Evolutionary conservation across 2,888 invertebrate species (phyloP).

Genomic region (Anarsia innoxiella): DNA sequence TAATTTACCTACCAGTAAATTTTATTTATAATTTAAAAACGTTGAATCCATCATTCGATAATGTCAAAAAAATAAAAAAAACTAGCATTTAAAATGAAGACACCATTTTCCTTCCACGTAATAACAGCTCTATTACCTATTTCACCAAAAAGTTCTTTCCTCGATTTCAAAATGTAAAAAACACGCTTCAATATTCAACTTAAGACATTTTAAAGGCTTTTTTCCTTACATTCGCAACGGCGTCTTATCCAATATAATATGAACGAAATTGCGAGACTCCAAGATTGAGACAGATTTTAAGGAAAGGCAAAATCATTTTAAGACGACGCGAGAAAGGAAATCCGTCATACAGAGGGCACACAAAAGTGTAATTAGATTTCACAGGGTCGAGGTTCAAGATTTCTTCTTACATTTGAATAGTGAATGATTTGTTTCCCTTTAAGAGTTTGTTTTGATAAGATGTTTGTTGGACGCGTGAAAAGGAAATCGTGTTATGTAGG

Average conservation of each 20-base stretch:
- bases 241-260: slow-evolving; percentile 36
- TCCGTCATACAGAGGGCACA: slow-evolving; percentile 40
- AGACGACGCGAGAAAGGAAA: slow-evolving; percentile 37
- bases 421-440: slow-evolving; percentile 14
- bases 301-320: slow-evolving; percentile 43
- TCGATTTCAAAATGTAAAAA: slow-evolving; percentile 2
- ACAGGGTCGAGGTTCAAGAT: slow-evolving; percentile 24
- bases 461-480: neutral
- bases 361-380: slow-evolving; percentile 39
- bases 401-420: slow-evolving; percentile 22
- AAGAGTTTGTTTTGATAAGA: neutral
- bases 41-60: too few relatives aligned
- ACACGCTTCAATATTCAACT: slow-evolving; percentile 4
- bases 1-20: too few relatives aligned
- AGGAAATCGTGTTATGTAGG: too few relatives aligned
- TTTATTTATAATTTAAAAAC: too few relatives aligned
- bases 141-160: too few relatives aligned
- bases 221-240: slow-evolving; percentile 14
- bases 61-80: too few relatives aligned
- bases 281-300: slow-evolving; percentile 55
- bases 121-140: too few relatives aligned
- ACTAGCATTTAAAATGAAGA: too few relatives aligned
- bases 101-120: too few relatives aligned
- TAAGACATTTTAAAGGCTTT: slow-evolving; percentile 5
- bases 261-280: slow-evolving; percentile 41